These are phyloP conservation scores for Tachysurus vachellii DNA, from an alignment of 2,113 vertebrate species.

Conservation along the genomic window DNA sequence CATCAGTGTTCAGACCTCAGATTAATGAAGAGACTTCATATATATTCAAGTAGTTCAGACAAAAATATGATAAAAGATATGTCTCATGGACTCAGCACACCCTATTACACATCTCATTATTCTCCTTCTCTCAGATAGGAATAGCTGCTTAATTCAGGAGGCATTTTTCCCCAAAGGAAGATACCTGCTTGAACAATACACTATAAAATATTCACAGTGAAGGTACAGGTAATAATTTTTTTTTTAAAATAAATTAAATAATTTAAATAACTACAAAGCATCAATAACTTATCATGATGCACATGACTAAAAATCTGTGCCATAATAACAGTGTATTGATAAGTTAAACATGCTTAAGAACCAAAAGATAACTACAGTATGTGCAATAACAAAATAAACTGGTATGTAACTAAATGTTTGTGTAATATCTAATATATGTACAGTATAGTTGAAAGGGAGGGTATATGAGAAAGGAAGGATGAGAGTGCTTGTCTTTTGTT, in stretches of 20 bases:
- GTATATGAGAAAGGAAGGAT: not conserved
- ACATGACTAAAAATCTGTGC: too few relatives aligned
- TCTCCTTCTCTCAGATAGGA: not conserved
- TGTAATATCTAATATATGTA: not conserved
- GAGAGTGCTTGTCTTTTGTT: not conserved
- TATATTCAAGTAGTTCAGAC: too few relatives aligned
- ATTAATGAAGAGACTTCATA: not conserved
- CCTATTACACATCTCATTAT: not conserved
- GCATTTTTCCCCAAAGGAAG: too few relatives aligned
- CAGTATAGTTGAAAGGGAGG: not conserved
- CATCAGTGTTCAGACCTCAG: not conserved
- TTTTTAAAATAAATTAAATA: too few relatives aligned
- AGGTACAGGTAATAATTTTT: too few relatives aligned
- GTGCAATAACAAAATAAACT: not conserved
- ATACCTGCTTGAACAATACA: too few relatives aligned
- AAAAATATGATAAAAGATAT: not conserved
- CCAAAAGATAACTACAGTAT: not conserved
- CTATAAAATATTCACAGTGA: too few relatives aligned
- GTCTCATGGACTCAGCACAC: not conserved
- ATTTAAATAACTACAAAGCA: too few relatives aligned
- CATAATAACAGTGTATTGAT: too few relatives aligned
- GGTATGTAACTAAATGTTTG: not conserved
- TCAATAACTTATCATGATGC: too few relatives aligned
- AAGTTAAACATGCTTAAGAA: not conserved
- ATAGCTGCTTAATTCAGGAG: not conserved